Conservation (phyloP, 1,140 invertebrate species). For the Mamestra configurata region DNA sequence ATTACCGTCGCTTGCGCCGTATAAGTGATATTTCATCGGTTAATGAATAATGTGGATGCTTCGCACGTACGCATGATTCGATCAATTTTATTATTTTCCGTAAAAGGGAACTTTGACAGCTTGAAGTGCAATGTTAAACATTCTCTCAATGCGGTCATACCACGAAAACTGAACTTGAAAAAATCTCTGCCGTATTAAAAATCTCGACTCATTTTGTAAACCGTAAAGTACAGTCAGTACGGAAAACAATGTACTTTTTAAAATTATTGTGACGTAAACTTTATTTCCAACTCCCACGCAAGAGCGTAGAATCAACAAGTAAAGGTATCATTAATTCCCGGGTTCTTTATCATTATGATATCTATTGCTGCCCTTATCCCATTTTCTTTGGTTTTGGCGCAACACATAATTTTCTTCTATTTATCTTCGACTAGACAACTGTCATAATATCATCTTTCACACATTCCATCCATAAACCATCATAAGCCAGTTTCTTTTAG, state of each 20-base stretch:
- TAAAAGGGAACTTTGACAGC: conserved; percentile 13
- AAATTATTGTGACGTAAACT: no score
- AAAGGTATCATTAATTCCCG: no score
- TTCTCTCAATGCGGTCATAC: background rate
- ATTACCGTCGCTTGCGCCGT: conserved; percentile 13
- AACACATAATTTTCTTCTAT: no score
- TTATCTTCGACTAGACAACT: no score
- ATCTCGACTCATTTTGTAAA: background rate
- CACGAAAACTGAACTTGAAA: conserved; percentile 6
- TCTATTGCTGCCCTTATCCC: no score
- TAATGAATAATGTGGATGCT: conserved; percentile 47
- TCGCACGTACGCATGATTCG: conserved; percentile 29
- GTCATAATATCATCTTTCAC: no score
- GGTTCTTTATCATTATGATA: no score
- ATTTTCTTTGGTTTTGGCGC: no score
- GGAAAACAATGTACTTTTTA: background rate
- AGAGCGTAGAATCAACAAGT: no score
- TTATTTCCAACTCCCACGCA: no score
- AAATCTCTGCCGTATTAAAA: background rate
- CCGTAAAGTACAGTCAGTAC: background rate
- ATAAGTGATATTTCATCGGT: conserved; percentile 34
- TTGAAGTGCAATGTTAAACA: conserved; percentile 10
- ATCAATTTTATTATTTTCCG: conserved; percentile 53
- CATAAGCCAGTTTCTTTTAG: no score
- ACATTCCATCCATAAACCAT: no score